phyloP scores from a whole-genome alignment of 1,140 invertebrate genomes.

The Drosophila watanabei region DNA sequence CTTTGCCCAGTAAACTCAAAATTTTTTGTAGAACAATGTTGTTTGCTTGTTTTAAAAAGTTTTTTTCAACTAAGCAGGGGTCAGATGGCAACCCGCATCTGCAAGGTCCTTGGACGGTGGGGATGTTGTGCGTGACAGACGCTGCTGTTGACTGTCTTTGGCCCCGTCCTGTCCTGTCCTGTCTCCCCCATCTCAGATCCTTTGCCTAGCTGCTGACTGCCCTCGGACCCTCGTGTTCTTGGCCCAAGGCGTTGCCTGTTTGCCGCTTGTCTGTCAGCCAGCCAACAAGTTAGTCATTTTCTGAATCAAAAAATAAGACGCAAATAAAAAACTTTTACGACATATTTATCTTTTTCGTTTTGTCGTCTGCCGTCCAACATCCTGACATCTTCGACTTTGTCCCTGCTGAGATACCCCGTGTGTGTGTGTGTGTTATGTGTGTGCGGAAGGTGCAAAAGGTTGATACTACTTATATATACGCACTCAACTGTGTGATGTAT shows the following conservation, averaged over 20 bases:
- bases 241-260: constrained; percentile 49
- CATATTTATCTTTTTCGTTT: constrained; percentile 75
- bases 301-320: constrained; percentile 81
- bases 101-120: constrained; percentile 41
- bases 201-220: constrained; percentile 2
- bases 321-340: constrained; percentile 83
- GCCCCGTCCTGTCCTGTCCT: background rate
- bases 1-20: background rate
- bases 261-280: constrained; percentile 62
- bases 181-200: background rate
- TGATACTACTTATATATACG: constrained; percentile 49
- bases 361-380: constrained; percentile 25
- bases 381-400: constrained; percentile 43
- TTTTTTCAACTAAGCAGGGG: constrained; percentile 42
- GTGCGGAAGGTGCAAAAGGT: constrained; percentile 67
- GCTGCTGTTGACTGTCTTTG: constrained; percentile 57
- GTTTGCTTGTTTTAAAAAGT: constrained; percentile 46
- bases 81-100: constrained; percentile 40
- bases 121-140: constrained; percentile 72
- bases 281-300: constrained; percentile 81
- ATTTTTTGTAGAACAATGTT: constrained; percentile 7
- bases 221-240: constrained; percentile 28
- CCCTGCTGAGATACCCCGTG: constrained; percentile 18
- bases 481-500: constrained; percentile 73
- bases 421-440: constrained; percentile 15